Evolutionary conservation across 2,113 vertebrate genomes (phyloP).

Genomic region (Rutilus rutilus): DNA sequence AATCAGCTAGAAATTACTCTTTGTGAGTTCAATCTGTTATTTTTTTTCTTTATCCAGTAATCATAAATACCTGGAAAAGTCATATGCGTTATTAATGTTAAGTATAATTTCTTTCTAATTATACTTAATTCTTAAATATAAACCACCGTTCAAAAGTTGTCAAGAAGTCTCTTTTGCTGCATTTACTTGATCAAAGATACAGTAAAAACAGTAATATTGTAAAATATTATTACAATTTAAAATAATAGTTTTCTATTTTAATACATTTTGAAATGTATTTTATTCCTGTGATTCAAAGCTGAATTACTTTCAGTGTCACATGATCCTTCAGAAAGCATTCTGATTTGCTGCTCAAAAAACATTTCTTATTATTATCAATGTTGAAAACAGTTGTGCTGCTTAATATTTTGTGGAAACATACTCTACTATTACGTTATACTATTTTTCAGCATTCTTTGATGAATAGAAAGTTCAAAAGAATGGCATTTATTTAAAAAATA

Average conservation of each 20-base stretch:
- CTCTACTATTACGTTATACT: no score
- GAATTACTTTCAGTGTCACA: no score
- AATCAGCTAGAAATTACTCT: neutral
- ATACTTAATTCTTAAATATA: neutral
- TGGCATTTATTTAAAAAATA: neutral
- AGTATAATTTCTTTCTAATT: neutral
- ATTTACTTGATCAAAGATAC: neutral
- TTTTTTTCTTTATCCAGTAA: neutral
- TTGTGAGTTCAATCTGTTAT: neutral
- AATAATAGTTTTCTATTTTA: no score
- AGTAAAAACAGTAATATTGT: no score
- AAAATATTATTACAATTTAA: no score
- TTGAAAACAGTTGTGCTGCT: neutral
- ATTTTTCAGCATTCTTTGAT: neutral
- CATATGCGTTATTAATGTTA: neutral
- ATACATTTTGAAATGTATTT: no score
- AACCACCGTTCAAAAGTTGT: neutral
- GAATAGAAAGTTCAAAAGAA: neutral
- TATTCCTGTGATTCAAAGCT: no score
- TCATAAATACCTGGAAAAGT: neutral
- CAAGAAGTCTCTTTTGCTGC: neutral
- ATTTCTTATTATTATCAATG: neutral
- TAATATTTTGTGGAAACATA: neutral
- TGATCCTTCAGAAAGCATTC: no score
- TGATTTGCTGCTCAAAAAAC: no score